Evolutionary conservation across 37 sponge, comb jelly and placozoan genomes (phyloP).

Genomic region (Cladorhizidae sp.): DNA sequence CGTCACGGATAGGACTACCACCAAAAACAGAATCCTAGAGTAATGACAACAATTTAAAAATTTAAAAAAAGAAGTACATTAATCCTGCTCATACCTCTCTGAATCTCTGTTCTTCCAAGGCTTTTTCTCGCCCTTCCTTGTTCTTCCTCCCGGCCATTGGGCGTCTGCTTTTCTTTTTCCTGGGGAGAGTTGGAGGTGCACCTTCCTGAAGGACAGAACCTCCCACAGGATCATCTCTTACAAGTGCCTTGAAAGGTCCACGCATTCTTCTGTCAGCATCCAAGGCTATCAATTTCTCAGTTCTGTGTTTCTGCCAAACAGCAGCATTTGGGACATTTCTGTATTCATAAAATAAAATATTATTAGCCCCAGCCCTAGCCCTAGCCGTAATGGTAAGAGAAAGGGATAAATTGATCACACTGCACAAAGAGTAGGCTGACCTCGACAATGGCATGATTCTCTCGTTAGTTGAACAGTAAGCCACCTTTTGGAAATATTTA

Average conservation of each 20-base stretch:
- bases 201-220: not conserved
- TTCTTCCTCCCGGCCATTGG: slow-evolving; percentile 78
- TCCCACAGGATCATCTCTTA: not conserved
- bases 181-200: not conserved
- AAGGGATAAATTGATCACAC: not conserved
- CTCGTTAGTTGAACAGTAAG: slow-evolving; percentile 52
- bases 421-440: not conserved
- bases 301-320: not conserved
- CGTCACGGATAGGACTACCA: slow-evolving; percentile 25
- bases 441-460: not conserved
- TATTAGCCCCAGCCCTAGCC: not conserved
- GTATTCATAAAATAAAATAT: not conserved
- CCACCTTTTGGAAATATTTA: slow-evolving; percentile 56
- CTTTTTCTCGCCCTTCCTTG: slow-evolving; percentile 72
- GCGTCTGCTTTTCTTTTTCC: slow-evolving; percentile 25
- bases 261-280: not conserved
- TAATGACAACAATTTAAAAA: not conserved
- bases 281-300: not conserved
- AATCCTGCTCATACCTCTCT: not conserved
- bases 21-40: slow-evolving; percentile 78
- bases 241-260: not conserved
- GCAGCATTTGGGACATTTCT: not conserved
- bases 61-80: no score
- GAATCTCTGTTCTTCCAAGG: slow-evolving; percentile 52
- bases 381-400: not conserved